phyloP scores from a whole-genome alignment of 1,140 invertebrate genomes.

The Cydia pomonella region DNA sequence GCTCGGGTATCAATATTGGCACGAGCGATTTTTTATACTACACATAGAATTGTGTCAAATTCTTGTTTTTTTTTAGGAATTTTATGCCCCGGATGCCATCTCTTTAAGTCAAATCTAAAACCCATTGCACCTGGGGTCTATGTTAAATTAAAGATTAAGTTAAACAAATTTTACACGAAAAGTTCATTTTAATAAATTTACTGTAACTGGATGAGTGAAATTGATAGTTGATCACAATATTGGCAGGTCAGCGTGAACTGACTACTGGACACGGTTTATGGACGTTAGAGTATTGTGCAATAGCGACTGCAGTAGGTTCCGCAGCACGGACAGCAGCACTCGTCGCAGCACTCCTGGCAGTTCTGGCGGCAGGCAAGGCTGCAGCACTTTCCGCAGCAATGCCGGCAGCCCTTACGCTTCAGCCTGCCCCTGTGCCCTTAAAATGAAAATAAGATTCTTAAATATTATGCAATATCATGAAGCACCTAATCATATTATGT shows the following conservation, averaged over 20 bases:
- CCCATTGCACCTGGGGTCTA: too few relatives aligned
- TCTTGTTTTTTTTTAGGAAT: too few relatives aligned
- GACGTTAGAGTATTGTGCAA: not conserved
- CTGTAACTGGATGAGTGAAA: constrained; percentile 13
- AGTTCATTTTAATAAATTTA: constrained; percentile 21
- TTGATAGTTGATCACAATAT: not conserved
- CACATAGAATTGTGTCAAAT: too few relatives aligned
- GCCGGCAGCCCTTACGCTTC: not conserved
- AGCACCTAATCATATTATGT: too few relatives aligned
- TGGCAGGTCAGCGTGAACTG: not conserved
- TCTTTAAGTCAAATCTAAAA: too few relatives aligned
- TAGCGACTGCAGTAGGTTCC: not conserved
- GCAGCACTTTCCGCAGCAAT: not conserved
- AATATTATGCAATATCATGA: too few relatives aligned
- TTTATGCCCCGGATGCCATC: too few relatives aligned
- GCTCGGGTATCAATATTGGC: too few relatives aligned
- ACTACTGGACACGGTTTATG: not conserved
- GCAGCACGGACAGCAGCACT: not conserved
- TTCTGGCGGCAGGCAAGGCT: not conserved
- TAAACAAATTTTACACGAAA: not conserved
- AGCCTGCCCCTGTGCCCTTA: constrained; percentile 58
- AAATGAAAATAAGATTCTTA: not conserved
- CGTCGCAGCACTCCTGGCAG: not conserved
- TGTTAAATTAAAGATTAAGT: too few relatives aligned
- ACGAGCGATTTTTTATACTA: too few relatives aligned